These are phyloP conservation scores for Oscheius sp. DNA, from an alignment of 2,888 invertebrate species.

Conservation along the genomic window DNA sequence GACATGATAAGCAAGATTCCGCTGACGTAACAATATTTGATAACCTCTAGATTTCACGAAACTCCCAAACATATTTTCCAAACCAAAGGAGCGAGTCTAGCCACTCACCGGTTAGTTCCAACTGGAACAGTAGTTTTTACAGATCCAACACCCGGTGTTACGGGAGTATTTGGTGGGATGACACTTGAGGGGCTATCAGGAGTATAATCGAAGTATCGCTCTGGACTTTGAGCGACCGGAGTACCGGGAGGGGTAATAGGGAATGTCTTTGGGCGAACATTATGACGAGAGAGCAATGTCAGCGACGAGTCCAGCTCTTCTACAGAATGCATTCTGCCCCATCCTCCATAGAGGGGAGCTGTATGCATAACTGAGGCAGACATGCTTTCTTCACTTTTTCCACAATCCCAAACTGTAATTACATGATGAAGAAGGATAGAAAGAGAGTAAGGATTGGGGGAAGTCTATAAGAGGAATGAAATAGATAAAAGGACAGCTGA, in stretches of 20 bases:
- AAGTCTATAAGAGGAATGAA: background rate
- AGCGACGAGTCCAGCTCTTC: conserved; percentile 39
- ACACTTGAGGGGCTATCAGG: conserved; percentile 17
- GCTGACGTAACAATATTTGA: conserved; percentile 6
- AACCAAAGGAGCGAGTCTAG: background rate
- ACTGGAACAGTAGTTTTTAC: background rate
- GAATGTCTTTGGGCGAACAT: conserved; percentile 17
- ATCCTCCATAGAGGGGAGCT: conserved; percentile 26
- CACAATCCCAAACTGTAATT: background rate
- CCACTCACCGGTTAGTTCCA: conserved; percentile 1
- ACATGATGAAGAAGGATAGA: background rate
- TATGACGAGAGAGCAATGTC: conserved; percentile 31
- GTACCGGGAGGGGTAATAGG: conserved; percentile 38
- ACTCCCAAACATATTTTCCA: background rate
- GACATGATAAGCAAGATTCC: conserved; percentile 8
- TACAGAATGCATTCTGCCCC: conserved; percentile 34
- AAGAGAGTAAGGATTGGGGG: background rate
- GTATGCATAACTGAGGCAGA: conserved; percentile 33
- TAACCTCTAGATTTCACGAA: no score
- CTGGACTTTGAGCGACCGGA: conserved; percentile 33
- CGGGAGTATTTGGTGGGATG: conserved; percentile 37
- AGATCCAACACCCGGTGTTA: background rate
- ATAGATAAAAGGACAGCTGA: conserved; percentile 1
- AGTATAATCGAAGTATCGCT: conserved; percentile 28
- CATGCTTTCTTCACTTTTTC: conserved; percentile 7